A percentile compares a stretch with the other conserved stretches of the same genome.
These are phyloP conservation scores for Edolisoma coerulescens DNA, from an alignment of 2,113 vertebrate species.

Conservation along the genomic window DNA sequence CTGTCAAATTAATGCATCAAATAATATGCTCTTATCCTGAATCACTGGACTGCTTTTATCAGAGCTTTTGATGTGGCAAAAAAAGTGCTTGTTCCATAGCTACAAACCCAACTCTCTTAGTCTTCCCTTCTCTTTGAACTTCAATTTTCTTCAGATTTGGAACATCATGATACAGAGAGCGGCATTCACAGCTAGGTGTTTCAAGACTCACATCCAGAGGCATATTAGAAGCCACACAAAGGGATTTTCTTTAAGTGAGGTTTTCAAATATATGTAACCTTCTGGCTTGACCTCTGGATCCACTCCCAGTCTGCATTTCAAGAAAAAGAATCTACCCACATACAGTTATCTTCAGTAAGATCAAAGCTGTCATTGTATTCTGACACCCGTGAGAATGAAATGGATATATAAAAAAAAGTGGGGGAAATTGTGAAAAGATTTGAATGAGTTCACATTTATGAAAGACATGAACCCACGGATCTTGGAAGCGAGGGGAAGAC, in stretches of 20 bases:
- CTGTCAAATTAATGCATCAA: conserved; percentile 50
- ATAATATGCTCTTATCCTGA: neutral
- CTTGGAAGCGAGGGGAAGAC: neutral
- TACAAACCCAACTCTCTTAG: neutral
- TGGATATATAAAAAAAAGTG: neutral
- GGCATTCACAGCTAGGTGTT: neutral
- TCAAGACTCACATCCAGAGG: conserved; percentile 5
- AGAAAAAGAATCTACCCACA: conserved; percentile 15
- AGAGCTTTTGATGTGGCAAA: conserved; percentile 28
- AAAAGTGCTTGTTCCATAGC: neutral
- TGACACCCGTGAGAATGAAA: neutral
- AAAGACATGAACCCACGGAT: neutral
- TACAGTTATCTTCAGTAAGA: neutral
- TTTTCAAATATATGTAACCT: conserved; percentile 46
- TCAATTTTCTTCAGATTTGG: neutral
- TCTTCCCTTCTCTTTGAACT: conserved; percentile 30
- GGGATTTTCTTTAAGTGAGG: neutral
- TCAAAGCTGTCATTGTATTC: conserved; percentile 18
- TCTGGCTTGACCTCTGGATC: conserved; percentile 15
- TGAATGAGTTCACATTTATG: conserved; percentile 21
- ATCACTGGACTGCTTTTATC: conserved; percentile 18
- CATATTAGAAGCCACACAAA: conserved; percentile 7
- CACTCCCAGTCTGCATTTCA: conserved; percentile 25
- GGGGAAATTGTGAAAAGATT: conserved; percentile 6
- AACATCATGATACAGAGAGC: neutral